phyloP scores from a whole-genome alignment of 2,113 vertebrate species.

The Burhinus bistriatus region DNA sequence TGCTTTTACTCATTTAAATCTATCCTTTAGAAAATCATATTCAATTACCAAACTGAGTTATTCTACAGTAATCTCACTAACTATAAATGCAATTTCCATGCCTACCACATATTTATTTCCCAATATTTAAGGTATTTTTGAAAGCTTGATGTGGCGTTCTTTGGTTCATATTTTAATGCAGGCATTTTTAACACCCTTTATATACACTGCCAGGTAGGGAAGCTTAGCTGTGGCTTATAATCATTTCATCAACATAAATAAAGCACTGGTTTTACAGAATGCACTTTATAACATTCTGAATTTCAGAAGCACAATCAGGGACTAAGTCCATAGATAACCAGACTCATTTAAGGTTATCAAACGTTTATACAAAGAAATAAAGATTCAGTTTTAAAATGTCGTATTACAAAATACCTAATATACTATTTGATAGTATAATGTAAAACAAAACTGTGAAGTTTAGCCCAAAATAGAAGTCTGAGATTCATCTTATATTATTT shows the following conservation, averaged over 20 bases:
- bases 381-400: neutral
- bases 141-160: neutral
- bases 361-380: neutral
- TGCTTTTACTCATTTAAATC: neutral
- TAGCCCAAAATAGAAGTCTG: neutral
- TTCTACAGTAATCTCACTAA: neutral
- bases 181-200: slow-evolving; percentile 5
- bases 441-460: neutral
- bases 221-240: neutral
- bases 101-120: neutral
- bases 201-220: neutral
- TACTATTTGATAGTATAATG: neutral
- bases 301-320: neutral
- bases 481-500: neutral
- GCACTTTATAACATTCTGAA: neutral
- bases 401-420: neutral
- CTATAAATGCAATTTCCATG: neutral
- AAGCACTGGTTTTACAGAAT: neutral
- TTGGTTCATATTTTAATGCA: neutral
- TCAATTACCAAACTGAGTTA: neutral
- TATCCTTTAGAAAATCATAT: neutral
- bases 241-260: slow-evolving; percentile 43
- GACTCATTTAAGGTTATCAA: neutral
- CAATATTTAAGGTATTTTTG: neutral
- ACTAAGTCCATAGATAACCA: neutral